Evolutionary conservation across 2,113 vertebrate species (phyloP), one percentile per base, ranked within the genome.

Genomic region (Sebastes fasciatus): DNA sequence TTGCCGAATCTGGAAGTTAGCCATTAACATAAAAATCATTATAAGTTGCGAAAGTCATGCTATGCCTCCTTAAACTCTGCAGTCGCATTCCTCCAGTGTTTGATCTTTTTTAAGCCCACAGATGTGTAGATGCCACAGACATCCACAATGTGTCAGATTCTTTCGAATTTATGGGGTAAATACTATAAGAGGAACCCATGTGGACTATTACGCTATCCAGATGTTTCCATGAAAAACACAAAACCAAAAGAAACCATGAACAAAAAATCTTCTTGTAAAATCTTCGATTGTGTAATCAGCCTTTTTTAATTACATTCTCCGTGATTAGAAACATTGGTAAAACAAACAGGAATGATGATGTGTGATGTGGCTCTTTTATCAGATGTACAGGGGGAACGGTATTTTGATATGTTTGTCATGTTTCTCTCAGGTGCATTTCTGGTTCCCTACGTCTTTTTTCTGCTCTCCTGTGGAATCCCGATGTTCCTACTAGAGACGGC

Each of bases 401-500:
- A 40, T 55, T 61, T 67, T 66, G 3, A 14, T 16, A 1, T 17
- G 14, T 16, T 19, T 64, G 5, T 65, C 34, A 8, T 73, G 6
- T 71, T 23, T 55, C 52, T 73, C 40, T 64, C 60, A 95, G 95
- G 95, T 68, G 94, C 93, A 17, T 95, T 95, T 79, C 78, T 95
- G 16, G 85, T 95, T 63, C 94, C 93, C 0, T 95, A 94, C 40
- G 68, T 94, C 49, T 70, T 95, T 43, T 95, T 94, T 80, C 83
- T 95, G 58, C 83, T 95, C 4, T 16, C 87, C 7, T 95, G 94
- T 77, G 94, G 95, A 6, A 94, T 95, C 16, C 95, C 93, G 2
- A 90, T 94, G 91, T 95, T 95, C 70, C 86, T 95, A 26, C 64
- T 95, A 90, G 94, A 95, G 92, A 94, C 93, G 0, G 93, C 94